Conservation (phyloP, 2,797 vertebrate species). For the Urocyon cinereoargenteus region DNA sequence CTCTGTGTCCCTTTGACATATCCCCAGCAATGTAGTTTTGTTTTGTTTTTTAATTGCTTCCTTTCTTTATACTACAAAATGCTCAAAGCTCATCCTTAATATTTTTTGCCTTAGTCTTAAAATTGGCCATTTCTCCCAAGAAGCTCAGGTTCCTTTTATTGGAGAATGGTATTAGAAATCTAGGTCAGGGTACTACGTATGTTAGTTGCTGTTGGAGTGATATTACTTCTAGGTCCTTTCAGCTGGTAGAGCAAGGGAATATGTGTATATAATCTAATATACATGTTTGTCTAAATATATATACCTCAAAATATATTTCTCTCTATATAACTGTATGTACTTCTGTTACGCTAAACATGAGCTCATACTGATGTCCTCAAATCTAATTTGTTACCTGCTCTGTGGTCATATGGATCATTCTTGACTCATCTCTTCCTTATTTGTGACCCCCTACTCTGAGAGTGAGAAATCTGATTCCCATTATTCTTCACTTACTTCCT, state of each 20-base stretch:
- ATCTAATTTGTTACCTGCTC: neutral
- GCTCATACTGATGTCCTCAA: neutral
- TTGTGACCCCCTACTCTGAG: neutral
- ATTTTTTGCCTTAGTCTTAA: neutral
- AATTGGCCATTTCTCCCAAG: neutral
- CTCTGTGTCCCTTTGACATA: neutral
- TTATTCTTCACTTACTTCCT: neutral
- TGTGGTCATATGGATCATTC: neutral
- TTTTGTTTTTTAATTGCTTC: neutral
- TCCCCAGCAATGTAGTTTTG: neutral
- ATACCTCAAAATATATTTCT: neutral
- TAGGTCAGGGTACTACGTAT: neutral
- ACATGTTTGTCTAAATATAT: neutral
- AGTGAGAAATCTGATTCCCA: neutral
- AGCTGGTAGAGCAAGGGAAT: neutral
- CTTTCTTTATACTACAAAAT: neutral
- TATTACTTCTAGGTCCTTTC: neutral
- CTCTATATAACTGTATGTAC: neutral
- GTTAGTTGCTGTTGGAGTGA: neutral
- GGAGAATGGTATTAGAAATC: neutral
- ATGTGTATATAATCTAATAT: neutral
- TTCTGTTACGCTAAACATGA: neutral
- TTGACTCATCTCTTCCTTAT: neutral
- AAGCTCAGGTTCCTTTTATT: neutral
- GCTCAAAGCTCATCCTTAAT: neutral